Base-by-base conservation (phyloP, 1,140 invertebrate species). In the Drosophila punjabiensis region DNA sequence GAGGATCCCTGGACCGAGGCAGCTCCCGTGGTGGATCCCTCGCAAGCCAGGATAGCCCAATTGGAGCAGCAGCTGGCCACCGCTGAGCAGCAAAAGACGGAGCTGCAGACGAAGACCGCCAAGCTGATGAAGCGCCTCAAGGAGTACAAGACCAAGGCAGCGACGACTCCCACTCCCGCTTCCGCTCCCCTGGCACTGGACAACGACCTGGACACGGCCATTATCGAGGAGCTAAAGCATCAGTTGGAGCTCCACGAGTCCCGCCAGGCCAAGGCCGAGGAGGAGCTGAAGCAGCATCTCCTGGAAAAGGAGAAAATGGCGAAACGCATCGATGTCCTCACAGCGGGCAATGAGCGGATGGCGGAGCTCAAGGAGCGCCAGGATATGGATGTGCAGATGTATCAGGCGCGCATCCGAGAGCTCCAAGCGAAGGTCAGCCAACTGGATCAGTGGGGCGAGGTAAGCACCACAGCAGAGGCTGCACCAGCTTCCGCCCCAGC, bases 291-390 rank as follows among this genome's bases (percentile, higher is more conserved):
- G 32, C 95, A 95, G 90, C 94, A 95, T 33, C 94, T 94, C 60
- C 75, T 86, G 0, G 96, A 97, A 68, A 96, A 96, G 82, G 95
- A 96, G 66, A 94, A 94, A 76, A 82, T 97, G 8, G 73, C 94
- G 18, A 97, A 97, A 81, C 95, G 95, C 91, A 94, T 97, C 59
- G 97, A 97, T 74, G 94, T 96, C 8, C 92, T 98, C 11, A 95
- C 95, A 5, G 94, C 95, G 20, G 96, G 96, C n/a, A 97, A 97
- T 89, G 96, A 97, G 41, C 94, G 95, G 55, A 95, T 97, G 77
- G 92, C 95, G 5, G 96, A 97, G 84, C 95, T 96, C 92, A 97
- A 97, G 93, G 96, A 97, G 91, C 95, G 96, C 68, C 95, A 97
- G 93, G 96, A 97, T 76, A 94, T 94, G 81, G 95, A 96, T 91